Base-by-base conservation (phyloP, 2,797 vertebrate genomes). In the Notolepis coatsorum region DNA sequence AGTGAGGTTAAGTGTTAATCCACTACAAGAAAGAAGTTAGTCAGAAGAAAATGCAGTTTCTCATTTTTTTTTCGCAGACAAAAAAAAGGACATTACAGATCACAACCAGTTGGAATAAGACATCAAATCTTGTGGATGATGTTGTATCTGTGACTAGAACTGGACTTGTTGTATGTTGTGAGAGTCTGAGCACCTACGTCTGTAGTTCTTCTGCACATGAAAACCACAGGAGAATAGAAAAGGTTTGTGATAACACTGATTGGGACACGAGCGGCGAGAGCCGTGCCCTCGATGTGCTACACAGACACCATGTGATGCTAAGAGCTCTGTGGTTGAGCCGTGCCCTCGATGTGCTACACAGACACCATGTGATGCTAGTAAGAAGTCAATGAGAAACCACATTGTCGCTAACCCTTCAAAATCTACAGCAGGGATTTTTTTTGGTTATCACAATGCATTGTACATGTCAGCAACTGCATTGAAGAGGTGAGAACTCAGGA, bases 301-400 rank as follows among this genome's bases (percentile, higher is more conserved):
- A 50, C 66, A 77, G 76, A 66, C 68, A 79, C 71, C 75, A 73
- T 52, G 54, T 72, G 49, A 76, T 71, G 75, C 80, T 68, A 70
- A 72, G n/a, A n/a, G n/a, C n/a, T n/a, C n/a, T n/a, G n/a, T n/a
- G n/a, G n/a, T n/a, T n/a, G 84, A 87, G 76, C 63, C 61, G 54
- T 77, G 75, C 75, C 68, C 74, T 85, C 73, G 74, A 73, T 83
- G 75, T 70, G 73, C 70, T 77, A 76, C 68, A 50, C 66, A 77
- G 76, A 66, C 68, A 79, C 71, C 75, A 73, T 52, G 54, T 72
- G 49, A 76, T 71, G 47, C 58, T 79, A 72, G 76, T 78, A 85
- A 92, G 87, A 92, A 90, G 89, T 91, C 90, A 93, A 93, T 92
- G 92, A 93, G 93, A 93, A 94, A 93, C 91, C 92, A 93, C 91